Percentiles rank a stretch among this genome's conserved stretches.
Conservation (phyloP, 2,797 vertebrate genomes). For the Phylloscopus collybita region DNA sequence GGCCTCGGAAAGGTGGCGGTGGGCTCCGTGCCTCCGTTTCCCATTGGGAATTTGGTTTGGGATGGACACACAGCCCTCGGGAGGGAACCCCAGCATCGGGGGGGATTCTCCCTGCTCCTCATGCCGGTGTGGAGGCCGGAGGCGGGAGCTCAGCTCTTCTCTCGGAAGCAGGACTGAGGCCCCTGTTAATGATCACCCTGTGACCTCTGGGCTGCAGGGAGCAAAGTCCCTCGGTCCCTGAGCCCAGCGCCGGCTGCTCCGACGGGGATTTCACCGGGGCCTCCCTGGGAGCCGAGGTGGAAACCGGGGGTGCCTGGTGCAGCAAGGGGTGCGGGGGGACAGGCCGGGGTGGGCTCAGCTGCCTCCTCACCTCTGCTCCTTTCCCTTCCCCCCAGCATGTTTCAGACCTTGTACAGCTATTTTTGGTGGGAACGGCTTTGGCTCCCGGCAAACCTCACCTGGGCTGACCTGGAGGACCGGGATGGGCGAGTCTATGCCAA, state of each 20-base stretch:
- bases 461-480: conserved; percentile 90
- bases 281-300: neutral
- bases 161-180: neutral
- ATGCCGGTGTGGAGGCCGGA: accelerated
- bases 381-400: conserved; percentile 80
- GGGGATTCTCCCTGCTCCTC: neutral
- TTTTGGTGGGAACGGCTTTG: conserved; percentile 96
- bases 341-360: neutral
- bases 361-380: neutral
- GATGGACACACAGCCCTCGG: accelerated
- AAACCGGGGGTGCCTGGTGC: neutral
- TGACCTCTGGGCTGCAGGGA: neutral
- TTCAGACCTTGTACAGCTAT: conserved; percentile 84
- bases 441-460: conserved; percentile 92
- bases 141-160: accelerated
- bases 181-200: conserved; percentile 39
- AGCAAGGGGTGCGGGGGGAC: neutral
- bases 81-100: accelerated
- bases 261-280: neutral
- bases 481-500: conserved; percentile 90
- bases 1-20: neutral
- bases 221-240: neutral
- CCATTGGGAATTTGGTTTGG: neutral
- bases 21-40: neutral
- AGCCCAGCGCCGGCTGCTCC: neutral